These are phyloP conservation scores for Drosophila punjabiensis DNA, from an alignment of 1,140 invertebrate species.

Conservation along the genomic window DNA sequence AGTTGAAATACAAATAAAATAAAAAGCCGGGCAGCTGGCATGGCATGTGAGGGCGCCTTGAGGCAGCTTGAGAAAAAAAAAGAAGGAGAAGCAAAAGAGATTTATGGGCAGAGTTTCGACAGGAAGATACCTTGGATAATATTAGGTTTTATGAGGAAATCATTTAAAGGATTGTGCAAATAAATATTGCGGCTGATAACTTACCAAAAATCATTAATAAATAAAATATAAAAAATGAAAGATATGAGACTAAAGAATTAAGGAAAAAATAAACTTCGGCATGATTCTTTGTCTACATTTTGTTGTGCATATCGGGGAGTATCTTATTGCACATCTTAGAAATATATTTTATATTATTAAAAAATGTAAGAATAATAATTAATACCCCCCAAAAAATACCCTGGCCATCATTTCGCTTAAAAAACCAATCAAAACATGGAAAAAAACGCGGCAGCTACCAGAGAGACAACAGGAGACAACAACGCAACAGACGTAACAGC, in stretches of 20 bases:
- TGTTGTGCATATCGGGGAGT: too few relatives aligned
- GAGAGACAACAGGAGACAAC: conserved; percentile 64
- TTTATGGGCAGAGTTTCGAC: neutral
- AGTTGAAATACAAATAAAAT: conserved; percentile 29
- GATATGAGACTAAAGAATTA: too few relatives aligned
- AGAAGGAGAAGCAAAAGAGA: conserved; percentile 14
- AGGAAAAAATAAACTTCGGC: too few relatives aligned
- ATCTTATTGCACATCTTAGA: too few relatives aligned
- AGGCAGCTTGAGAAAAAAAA: conserved; percentile 37
- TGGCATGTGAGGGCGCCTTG: conserved; percentile 72
- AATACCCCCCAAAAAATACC: conserved; percentile 4
- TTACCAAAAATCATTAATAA: too few relatives aligned
- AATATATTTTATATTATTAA: too few relatives aligned
- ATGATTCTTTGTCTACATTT: too few relatives aligned
- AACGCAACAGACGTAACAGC: conserved; percentile 77
- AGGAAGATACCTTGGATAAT: neutral
- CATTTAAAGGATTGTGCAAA: too few relatives aligned
- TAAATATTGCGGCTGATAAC: neutral
- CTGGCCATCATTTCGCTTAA: conserved; percentile 32
- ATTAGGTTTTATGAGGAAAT: neutral
- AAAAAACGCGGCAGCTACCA: conserved; percentile 17
- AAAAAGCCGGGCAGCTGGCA: conserved; percentile 46
- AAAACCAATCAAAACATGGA: conserved; percentile 69
- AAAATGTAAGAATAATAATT: too few relatives aligned
- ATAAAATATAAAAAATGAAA: too few relatives aligned